Conservation (phyloP, 2,797 vertebrate genomes). For the Semotilus atromaculatus region DNA sequence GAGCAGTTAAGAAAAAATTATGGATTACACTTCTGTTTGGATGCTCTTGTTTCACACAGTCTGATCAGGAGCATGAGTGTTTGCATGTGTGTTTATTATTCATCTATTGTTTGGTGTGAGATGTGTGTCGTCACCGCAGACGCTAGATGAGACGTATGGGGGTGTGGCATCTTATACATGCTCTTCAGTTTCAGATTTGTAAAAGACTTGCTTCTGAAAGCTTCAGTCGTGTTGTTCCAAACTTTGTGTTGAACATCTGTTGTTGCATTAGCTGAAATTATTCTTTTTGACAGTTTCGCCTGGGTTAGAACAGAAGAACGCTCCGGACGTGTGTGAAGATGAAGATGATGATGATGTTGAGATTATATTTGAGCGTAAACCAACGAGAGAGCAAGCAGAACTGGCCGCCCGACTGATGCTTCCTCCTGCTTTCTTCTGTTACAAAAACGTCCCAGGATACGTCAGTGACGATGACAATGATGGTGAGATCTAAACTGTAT, state of each 20-base stretch:
- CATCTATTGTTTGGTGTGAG: not conserved
- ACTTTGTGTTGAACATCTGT: not conserved
- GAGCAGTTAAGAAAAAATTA: not conserved
- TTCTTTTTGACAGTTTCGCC: slow-evolving; percentile 60
- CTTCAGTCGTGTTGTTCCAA: not conserved
- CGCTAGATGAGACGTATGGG: not conserved
- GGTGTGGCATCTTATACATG: not conserved
- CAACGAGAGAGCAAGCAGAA: slow-evolving; percentile 86
- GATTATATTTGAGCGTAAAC: slow-evolving; percentile 85
- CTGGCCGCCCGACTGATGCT: slow-evolving; percentile 86
- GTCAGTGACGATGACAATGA: slow-evolving; percentile 87
- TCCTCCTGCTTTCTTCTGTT: slow-evolving; percentile 94
- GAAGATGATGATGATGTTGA: slow-evolving; percentile 78
- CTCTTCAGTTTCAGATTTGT: no score
- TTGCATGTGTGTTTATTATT: not conserved
- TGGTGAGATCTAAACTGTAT: slow-evolving; percentile 76
- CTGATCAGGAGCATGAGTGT: not conserved
- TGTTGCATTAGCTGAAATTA: not conserved
- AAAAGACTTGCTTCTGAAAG: not conserved
- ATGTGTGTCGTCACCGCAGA: not conserved
- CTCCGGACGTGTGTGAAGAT: slow-evolving; percentile 26
- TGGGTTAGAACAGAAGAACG: slow-evolving; percentile 41
- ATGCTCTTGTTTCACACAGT: not conserved
- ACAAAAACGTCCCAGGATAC: slow-evolving; percentile 91
- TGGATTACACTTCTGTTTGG: not conserved